Base-by-base conservation (phyloP, 2,113 vertebrate genomes). In the Neotoma lepida region DNA sequence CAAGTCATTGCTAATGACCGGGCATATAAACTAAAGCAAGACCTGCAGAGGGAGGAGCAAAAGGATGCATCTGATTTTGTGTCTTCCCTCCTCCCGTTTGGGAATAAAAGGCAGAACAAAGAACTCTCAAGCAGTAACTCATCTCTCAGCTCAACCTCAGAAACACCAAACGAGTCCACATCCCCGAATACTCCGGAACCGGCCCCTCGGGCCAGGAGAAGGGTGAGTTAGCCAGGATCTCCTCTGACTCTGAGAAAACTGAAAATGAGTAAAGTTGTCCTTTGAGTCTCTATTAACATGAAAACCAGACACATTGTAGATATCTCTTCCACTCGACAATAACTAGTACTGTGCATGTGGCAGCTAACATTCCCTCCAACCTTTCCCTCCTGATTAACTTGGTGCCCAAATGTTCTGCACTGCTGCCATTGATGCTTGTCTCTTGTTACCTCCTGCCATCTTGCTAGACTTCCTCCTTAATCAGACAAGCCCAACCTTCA, bases 61-160 rank as follows among this genome's bases (percentile, higher is more conserved):
- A 98, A 98, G 66, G 99, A 99, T 93, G 97, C 98, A 91, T 98
- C 98, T 0, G 99, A 99, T 95, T 98, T 99, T 97, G 99, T 99
- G 96, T 97, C 99, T 84, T 99, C 99, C 74, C 99, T 99, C 97
- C 98, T 99, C 90, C 99, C 99, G 6, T 99, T 99, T 28, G 99
- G 98, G 97, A 98, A 98, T 81, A 99, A 99, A 98, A 98, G 97
- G 90, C 97, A 98, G 96, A 99, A 99, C 98, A 99, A 99, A 97
- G 99, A 99, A 97, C 98, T 99, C 96, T 99, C 99, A 98, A 99
- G 99, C 99, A 99, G 99, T 98, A 99, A 99, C 98, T 99, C 99
- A 39, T 99, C 99, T 98, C 99, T 99, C 86, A 99, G 99, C 98
- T 99, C 99, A 94, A 99, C 99, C 91, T 99, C 99, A 2, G 99